Base-by-base conservation (phyloP, 2,888 invertebrate genomes). In the Mechanitis mazaeus region DNA sequence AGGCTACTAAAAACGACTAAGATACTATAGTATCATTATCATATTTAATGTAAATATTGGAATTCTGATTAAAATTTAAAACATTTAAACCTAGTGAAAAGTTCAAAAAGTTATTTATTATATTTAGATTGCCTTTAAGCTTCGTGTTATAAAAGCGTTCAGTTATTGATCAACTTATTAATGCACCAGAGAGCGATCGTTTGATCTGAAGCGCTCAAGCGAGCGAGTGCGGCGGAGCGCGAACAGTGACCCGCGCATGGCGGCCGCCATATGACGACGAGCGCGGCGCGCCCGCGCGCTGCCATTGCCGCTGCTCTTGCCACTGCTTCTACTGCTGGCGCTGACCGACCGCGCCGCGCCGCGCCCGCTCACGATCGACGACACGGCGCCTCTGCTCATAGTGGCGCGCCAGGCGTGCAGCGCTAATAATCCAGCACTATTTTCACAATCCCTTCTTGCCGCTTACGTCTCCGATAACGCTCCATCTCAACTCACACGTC, bases 181-280 rank as follows among this genome's bases (percentile, higher is more conserved):
- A 59, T 63, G 72, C 67, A 67, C 66, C 68, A 69, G 71, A 67
- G 68, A 65, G 60, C 68, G 58, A 54, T 64, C 72, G 73, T 79
- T 79, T 80, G 79, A 81, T 78, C 80, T 68, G 71, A 77, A 68
- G 78, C 76, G 72, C 68, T 69, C 68, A 73, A 64, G 69, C 72
- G 75, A 64, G 68, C 60, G 63, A 70, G 73, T 70, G 77, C 72
- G 74, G 61, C 68, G 67, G 68, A 67, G 71, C 72, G 72, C 71
- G 71, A 54, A 57, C 67, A 31, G 50, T 9, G 31, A 11, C 50
- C 50, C 31, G 31, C 31, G 69, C 70, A 70, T 65, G 67, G 60
- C 64, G 63, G 50, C 53, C 33, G 61, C 56, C 55, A 50, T 50
- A 64, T 64, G 67, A 66, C 61, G 59, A 45, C 60, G 63, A 64